Base-by-base conservation (phyloP, 2,113 vertebrate genomes). In the Melospiza georgiana region DNA sequence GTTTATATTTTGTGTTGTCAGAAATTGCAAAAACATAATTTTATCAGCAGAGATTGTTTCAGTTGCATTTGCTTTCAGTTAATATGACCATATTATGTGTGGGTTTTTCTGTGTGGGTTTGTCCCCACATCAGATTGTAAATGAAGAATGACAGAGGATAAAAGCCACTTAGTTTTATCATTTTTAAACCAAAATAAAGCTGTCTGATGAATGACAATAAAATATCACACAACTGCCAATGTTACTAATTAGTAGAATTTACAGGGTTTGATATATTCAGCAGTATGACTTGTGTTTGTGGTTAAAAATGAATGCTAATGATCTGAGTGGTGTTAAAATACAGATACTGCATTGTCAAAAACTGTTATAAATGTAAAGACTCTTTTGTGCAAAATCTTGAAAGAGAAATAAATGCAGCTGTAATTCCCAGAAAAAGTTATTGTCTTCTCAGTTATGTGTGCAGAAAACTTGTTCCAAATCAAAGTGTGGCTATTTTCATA, bases 231-330 rank as follows among this genome's bases (percentile, higher is more conserved):
- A 93, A 95, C 62, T 94, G 59, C 67, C 84, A 89, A 58, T 84
- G 78, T 49, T 95, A 39, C 80, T 96, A 96, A 97, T 97, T 97
- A 97, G 95, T 84, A 84, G 37, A 58, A 75, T 93, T 96, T 92
- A 37, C 41, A 94, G 63, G 55, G 92, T 96, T 95, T 95, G 58
- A 89, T 79, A 89, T 90, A 96, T 65, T 95, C 93, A 96, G 41
- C 93, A 90, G 31, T 41, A 28, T 83, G 83, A 95, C 90, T 96
- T 93, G 28, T 96, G 71, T 91, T 96, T 95, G 31, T 58, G 86
- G 83, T 92, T 95, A 95, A 97, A 94, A 95, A 82, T 61, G 35
- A 86, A 66, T 89, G 35, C 35, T 97, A 95, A 90, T 94, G 46
- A 91, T 89, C 66, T 83, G 22, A 66, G 67, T 72, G 62, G 55